A percentile compares a stretch with the other conserved stretches of the same genome.
phyloP scores from a whole-genome alignment of 2,888 invertebrate genomes.

The Invenusta paracnida region DNA sequence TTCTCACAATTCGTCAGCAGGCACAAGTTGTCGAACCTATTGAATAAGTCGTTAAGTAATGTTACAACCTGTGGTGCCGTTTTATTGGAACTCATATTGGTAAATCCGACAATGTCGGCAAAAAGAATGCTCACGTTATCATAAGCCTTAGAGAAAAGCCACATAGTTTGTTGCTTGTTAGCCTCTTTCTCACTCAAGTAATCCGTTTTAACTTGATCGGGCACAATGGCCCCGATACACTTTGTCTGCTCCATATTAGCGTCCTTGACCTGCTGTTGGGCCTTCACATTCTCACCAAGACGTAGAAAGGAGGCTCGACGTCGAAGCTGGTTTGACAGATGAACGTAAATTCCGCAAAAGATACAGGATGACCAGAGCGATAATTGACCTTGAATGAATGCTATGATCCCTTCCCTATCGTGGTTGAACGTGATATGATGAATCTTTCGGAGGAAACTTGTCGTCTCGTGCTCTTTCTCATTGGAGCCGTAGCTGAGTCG shows the following conservation, averaged over 20 bases:
- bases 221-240: conserved; percentile 35
- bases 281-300: conserved; percentile 39
- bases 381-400: conserved; percentile 1
- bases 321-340: not conserved
- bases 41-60: conserved; percentile 38
- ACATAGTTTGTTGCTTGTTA: not conserved
- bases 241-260: not conserved
- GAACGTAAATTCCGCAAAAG: conserved; percentile 6
- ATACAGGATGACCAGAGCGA: not conserved
- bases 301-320: conserved; percentile 21
- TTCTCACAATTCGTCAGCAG: conserved; percentile 84
- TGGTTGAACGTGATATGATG: too few relatives aligned
- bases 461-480: not conserved
- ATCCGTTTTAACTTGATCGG: not conserved
- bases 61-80: conserved; percentile 84
- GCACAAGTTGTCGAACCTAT: conserved; percentile 79
- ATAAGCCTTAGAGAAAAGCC: conserved; percentile 62
- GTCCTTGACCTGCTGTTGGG: not conserved
- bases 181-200: conserved; percentile 28
- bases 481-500: not conserved
- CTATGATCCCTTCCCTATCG: too few relatives aligned
- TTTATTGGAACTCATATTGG: conserved; percentile 91
- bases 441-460: not conserved
- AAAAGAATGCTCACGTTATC: conserved; percentile 90
- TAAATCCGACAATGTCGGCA: conserved; percentile 95